Percentiles rank a stretch among this genome's conserved stretches.
Conservation (phyloP, 2,888 invertebrate genomes). For the Rosalia funebris region DNA sequence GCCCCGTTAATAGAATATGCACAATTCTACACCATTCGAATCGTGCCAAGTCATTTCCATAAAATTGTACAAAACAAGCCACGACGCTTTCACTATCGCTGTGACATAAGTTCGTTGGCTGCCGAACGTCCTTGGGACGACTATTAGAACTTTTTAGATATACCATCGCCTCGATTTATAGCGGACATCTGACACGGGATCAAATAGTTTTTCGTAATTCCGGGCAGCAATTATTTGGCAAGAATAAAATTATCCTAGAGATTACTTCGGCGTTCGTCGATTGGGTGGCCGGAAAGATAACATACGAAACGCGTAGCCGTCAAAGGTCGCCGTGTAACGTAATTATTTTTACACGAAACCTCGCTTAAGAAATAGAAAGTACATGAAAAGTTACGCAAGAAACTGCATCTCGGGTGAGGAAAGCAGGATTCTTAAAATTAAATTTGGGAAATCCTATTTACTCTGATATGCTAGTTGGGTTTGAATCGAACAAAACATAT, state of each 20-base stretch:
- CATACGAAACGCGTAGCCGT: not conserved
- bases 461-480: too few relatives aligned
- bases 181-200: not conserved
- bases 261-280: not conserved
- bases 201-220: not conserved
- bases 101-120: slow-evolving; percentile 22
- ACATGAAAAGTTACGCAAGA: not conserved
- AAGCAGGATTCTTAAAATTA: not conserved
- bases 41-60: too few relatives aligned
- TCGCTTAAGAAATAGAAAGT: slow-evolving; percentile 1
- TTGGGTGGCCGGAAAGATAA: not conserved
- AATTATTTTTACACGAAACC: not conserved
- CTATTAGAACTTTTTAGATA: slow-evolving; percentile 12
- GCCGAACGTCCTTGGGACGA: slow-evolving; percentile 26
- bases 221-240: not conserved
- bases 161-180: not conserved
- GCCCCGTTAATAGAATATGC: too few relatives aligned
- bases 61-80: not conserved
- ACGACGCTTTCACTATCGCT: slow-evolving; percentile 21
- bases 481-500: too few relatives aligned
- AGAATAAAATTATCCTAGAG: not conserved
- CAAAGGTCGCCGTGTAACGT: not conserved
- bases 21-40: too few relatives aligned
- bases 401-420: not conserved
- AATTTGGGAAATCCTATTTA: not conserved